Evolutionary conservation across 92 coral and sea anemone genomes (phyloP).

Genomic region (Parazoanthus atlanticus): DNA sequence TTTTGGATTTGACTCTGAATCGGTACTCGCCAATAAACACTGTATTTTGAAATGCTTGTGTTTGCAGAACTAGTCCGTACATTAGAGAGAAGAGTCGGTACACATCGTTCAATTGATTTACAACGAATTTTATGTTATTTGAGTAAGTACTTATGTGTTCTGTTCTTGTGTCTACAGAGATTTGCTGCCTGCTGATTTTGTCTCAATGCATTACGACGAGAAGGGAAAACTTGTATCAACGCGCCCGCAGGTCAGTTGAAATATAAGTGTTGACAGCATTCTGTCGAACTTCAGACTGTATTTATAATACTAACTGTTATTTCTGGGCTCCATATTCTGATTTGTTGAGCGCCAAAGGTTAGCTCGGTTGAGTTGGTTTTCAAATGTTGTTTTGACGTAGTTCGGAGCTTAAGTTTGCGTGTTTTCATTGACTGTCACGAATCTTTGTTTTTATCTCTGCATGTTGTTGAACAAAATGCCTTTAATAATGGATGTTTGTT

Average conservation of each 20-base stretch:
- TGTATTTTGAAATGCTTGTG: neutral
- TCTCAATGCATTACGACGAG: slow-evolving; percentile 16
- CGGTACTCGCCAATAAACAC: slow-evolving; percentile 3
- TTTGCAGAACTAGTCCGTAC: neutral
- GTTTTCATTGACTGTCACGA: neutral
- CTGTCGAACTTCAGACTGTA: neutral
- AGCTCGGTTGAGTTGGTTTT: no score
- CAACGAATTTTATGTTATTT: neutral
- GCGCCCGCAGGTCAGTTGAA: slow-evolving; percentile 11
- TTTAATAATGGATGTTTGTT: no score
- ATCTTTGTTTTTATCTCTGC: neutral
- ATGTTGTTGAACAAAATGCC: neutral
- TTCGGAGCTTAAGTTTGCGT: neutral
- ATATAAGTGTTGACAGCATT: slow-evolving; percentile 5
- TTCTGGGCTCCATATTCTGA: neutral
- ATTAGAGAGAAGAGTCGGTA: neutral
- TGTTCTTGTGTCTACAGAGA: slow-evolving; percentile 6
- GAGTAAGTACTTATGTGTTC: neutral
- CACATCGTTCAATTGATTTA: neutral
- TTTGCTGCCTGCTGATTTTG: slow-evolving; percentile 21
- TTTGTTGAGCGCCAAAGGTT: neutral
- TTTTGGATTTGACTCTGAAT: slow-evolving; percentile 41
- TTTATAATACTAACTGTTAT: no score
- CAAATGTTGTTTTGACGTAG: neutral
- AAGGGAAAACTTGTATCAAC: slow-evolving; percentile 5